Percentiles rank a stretch among this genome's conserved stretches.
Conservation (phyloP, 2,888 invertebrate species). For the Thecophora atra region DNA sequence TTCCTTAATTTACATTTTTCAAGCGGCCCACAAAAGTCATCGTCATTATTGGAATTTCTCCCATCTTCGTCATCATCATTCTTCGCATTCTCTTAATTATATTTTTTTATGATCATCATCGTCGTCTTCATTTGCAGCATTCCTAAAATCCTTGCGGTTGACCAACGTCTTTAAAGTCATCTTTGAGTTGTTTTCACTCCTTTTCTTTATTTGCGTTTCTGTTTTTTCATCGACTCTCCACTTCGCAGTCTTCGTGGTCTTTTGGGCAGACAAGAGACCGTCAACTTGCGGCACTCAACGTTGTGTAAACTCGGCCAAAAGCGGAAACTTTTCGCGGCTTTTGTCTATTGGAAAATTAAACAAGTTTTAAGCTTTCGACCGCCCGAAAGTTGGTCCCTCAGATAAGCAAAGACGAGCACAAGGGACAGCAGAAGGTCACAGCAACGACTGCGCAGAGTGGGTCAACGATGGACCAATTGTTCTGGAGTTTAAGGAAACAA, state of each 20-base stretch:
- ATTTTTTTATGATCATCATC: background rate
- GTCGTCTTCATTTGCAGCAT: background rate
- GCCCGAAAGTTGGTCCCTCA: too few relatives aligned
- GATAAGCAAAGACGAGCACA: too few relatives aligned
- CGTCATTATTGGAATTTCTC: background rate
- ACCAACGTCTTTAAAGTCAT: slow-evolving; percentile 14
- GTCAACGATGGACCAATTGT: too few relatives aligned
- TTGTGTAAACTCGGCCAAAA: background rate
- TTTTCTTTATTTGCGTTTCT: background rate
- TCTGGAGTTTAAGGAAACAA: too few relatives aligned
- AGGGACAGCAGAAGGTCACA: too few relatives aligned
- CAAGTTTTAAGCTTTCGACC: slow-evolving; percentile 9
- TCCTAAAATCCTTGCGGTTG: slow-evolving; percentile 10
- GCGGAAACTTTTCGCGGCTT: slow-evolving; percentile 20
- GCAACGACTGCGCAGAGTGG: too few relatives aligned
- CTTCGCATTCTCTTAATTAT: background rate
- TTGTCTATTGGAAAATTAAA: slow-evolving; percentile 26
- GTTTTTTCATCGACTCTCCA: background rate
- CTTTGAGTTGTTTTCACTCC: background rate
- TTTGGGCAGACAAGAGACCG: background rate
- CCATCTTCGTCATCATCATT: background rate
- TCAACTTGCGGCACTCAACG: slow-evolving; percentile 5
- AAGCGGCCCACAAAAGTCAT: too few relatives aligned
- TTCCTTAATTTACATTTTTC: too few relatives aligned
- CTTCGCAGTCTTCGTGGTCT: background rate